These are phyloP conservation scores for Diplazon laetatorius DNA, from an alignment of 2,888 invertebrate species.

Conservation along the genomic window DNA sequence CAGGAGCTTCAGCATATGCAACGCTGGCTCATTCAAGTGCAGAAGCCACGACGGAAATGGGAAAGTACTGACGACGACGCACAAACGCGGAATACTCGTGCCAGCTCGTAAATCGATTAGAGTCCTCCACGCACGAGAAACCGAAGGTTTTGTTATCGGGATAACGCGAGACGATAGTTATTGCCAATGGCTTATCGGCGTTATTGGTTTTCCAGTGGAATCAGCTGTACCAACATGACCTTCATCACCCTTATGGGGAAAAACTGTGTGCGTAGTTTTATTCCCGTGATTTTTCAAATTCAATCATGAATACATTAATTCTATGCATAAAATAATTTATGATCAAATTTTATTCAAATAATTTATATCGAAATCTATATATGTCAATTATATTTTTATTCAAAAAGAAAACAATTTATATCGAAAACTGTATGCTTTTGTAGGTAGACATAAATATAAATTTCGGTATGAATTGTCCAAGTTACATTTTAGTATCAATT, in stretches of 20 bases:
- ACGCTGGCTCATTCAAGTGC: background rate
- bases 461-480: too few species aligned
- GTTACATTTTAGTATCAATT: too few species aligned
- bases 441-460: too few species aligned
- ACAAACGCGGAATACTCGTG: slow-evolving; percentile 68
- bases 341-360: background rate
- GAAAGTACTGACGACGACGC: slow-evolving; percentile 57
- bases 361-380: background rate
- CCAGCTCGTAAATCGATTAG: slow-evolving; percentile 75
- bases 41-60: slow-evolving; percentile 1
- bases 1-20: background rate
- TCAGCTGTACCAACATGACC: slow-evolving; percentile 11
- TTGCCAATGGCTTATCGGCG: slow-evolving; percentile 52
- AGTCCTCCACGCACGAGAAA: slow-evolving; percentile 42
- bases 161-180: slow-evolving; percentile 44
- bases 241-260: slow-evolving; percentile 1
- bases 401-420: too few species aligned
- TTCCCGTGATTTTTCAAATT: background rate
- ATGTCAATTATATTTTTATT: background rate
- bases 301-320: background rate
- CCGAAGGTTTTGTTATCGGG: slow-evolving; percentile 46
- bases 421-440: too few species aligned
- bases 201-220: background rate
- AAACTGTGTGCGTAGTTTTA: background rate
- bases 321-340: slow-evolving; percentile 6